Base-by-base conservation (phyloP, 2,113 vertebrate genomes). In the Pangasianodon gigas region DNA sequence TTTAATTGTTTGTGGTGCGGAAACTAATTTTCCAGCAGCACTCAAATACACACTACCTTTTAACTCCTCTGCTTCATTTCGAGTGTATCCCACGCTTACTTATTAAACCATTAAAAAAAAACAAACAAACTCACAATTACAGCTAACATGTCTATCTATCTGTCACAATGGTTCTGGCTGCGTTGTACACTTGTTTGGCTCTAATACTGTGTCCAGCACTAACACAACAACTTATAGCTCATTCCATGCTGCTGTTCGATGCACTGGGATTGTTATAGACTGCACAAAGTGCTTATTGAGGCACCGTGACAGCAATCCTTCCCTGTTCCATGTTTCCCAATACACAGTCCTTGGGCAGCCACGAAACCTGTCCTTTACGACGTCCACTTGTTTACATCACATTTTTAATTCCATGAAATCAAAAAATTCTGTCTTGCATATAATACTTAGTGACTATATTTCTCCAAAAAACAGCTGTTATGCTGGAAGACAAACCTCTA, bases 181-280 rank as follows among this genome's bases (percentile, higher is more conserved):
- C 44, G 19, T 62, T 88, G 37, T 65, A n/a, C 19, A 71, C n/a
- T 52, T 62, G 52, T 87, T 75, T 80, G 62, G 19, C 46, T 80
- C 41, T 79, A 88, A 89, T 44, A 77, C 37, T 86, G 52, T n/a
- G 14, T 86, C n/a, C n/a, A 26, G 60, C 62, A 92, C 88, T 93
- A 86, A 93, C 84, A 44, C 65, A 58, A 41, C 18, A 58, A 81
- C 86, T 90, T 87, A 56, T 16, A 16, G 10, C 84, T 79, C 41
- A 44, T 85, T 88, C 54, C 75, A 91, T 92, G 90, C 93, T 93
- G 93, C 89, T 92, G 90, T 93, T 90, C 52, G 89, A 88, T 89
- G 88, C 26, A 32, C 29, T 52, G 89, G 88, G 87, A 84, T 86
- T 75, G 79, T 86, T 54, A n/a, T 54, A 48, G 1, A 37, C 58